Base-by-base conservation (phyloP, 2,888 invertebrate genomes). In the Hirtodrosophila histrioides region DNA sequence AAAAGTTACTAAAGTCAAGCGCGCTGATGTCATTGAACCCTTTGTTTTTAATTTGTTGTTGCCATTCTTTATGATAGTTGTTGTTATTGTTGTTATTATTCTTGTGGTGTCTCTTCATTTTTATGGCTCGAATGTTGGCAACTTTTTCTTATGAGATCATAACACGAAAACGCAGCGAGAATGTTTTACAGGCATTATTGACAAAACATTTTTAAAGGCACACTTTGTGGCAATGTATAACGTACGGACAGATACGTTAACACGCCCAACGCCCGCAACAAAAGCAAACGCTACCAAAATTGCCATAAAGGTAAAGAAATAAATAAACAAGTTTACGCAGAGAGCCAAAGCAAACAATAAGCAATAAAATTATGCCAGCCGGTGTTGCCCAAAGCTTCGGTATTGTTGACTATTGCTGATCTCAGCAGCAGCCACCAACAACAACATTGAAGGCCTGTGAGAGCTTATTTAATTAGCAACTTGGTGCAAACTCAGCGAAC, bases 121-220 rank as follows among this genome's bases (percentile, higher is more conserved):
- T 55, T 58, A 62, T 70, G 58, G 46, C 4, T 50, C 48, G 5
- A 7, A 45, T 33, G 60, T 62, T 65, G 56, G 65, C 65, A 82
- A 77, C 83, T 77, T 79, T 83, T 77, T 75, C 67, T 66, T 86
- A 86, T 84, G 84, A 84, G 84, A 84, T 84, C 86, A 84, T 82
- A 76, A 41, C 68, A 70, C 60, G 69, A 68, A 78, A 72, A 63
- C 66, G 61, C 48, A 54, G 27, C 37, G 40, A 51, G 56, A 61
- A 58, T 50, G 58, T 48, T 64, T 67, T 61, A 41, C 37, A 51
- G 56, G 50, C 33, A 60, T 24, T 82, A 87, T 85, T 87, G 88
- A 87, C 86, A 87, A 85, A 87, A 82, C 72, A 36, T 67, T 56
- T 64, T 49, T 10, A 40, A 17, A 43, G 48, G 46, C 53, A 53